Percentiles rank a stretch among this genome's conserved stretches.
Evolutionary conservation across 2,797 vertebrate species (phyloP).

Genomic region (Coregonus ussuriensis): DNA sequence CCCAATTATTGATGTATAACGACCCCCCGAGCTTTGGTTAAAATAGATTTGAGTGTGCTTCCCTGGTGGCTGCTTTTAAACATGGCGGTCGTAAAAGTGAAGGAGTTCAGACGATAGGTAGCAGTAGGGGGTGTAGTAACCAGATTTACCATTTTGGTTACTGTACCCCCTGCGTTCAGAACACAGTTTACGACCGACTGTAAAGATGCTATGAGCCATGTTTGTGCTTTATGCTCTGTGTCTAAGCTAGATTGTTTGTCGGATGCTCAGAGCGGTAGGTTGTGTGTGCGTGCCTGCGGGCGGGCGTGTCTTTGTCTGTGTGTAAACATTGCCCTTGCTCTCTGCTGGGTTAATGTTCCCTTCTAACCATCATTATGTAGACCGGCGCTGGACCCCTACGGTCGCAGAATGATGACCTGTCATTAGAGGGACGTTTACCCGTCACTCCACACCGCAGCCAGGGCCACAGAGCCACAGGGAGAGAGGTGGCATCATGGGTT

Average conservation of each 20-base stretch:
- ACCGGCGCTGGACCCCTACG: neutral
- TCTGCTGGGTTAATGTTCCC: neutral
- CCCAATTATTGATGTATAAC: constrained; percentile 30
- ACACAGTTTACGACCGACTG: constrained; percentile 22
- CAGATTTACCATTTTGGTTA: constrained; percentile 1
- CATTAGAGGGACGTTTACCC: constrained; percentile 12
- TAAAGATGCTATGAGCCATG: constrained; percentile 15
- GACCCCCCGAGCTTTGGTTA: constrained; percentile 5
- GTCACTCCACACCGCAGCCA: neutral
- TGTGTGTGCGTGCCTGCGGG: no score
- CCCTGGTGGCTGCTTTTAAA: constrained; percentile 22
- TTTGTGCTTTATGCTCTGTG: constrained; percentile 15
- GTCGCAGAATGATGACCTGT: neutral
- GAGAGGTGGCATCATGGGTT: neutral
- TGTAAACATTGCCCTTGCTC: no score
- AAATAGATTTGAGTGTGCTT: constrained; percentile 20
- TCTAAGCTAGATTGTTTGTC: neutral
- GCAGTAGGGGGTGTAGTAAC: neutral
- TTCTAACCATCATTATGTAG: constrained; percentile 3
- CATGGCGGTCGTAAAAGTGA: constrained; percentile 10
- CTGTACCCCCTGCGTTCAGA: constrained; percentile 6
- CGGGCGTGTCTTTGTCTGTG: no score
- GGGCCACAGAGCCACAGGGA: neutral
- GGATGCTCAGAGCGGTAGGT: no score
- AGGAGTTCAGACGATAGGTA: neutral